Evolutionary conservation across 2,888 invertebrate genomes (phyloP).

Genomic region (Meiosimyza decipiens): DNA sequence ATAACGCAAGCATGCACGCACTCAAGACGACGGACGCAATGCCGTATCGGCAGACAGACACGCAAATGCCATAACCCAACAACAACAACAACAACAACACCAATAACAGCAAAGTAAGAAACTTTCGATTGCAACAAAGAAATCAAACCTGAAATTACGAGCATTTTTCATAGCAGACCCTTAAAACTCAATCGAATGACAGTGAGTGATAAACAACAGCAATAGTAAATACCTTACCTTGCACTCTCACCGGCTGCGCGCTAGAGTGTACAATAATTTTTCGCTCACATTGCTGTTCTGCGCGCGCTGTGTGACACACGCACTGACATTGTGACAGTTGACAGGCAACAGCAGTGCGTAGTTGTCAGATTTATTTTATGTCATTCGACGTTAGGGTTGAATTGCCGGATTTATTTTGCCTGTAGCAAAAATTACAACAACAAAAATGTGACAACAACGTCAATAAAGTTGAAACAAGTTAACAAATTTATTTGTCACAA

Average conservation of each 20-base stretch:
- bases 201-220: constrained; percentile 22
- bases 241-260: constrained; percentile 12
- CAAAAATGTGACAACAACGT: too few species aligned
- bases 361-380: constrained; percentile 49
- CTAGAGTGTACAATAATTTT: constrained; percentile 17
- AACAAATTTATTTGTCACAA: too few species aligned
- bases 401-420: too few species aligned
- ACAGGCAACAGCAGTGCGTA: constrained; percentile 40
- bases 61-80: not conserved
- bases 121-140: not conserved
- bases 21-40: not conserved
- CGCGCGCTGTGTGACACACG: not conserved
- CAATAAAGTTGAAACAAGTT: too few species aligned
- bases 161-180: too few species aligned
- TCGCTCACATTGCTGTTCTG: constrained; percentile 1
- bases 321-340: constrained; percentile 41
- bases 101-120: not conserved
- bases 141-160: constrained; percentile 17
- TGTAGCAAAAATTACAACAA: too few species aligned
- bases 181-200: constrained; percentile 17
- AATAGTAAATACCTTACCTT: constrained; percentile 17
- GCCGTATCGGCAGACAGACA: too few species aligned
- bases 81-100: constrained; percentile 9
- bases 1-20: constrained; percentile 44
- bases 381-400: constrained; percentile 9